These are phyloP conservation scores for Lophotis ruficrista DNA, from an alignment of 2,113 vertebrate species.

Conservation along the genomic window DNA sequence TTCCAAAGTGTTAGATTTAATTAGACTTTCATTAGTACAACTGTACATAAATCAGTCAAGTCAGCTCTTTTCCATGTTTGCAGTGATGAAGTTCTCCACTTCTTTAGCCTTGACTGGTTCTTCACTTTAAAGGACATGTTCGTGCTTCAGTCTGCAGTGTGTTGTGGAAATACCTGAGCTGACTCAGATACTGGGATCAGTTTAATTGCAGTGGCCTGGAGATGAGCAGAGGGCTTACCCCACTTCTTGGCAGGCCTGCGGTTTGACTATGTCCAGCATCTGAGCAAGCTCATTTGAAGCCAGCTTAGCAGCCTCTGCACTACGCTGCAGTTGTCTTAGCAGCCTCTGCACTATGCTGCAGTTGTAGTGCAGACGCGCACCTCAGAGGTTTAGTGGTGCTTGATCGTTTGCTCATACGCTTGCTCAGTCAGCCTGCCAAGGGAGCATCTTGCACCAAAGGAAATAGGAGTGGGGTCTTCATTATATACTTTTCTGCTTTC, in stretches of 20 bases:
- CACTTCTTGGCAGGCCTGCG: not conserved
- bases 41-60: not conserved
- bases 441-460: not conserved
- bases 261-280: not conserved
- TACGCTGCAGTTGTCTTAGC: not conserved
- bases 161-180: not conserved
- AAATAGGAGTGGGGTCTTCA: not conserved
- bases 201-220: not conserved
- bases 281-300: not conserved
- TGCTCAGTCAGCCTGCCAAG: not conserved
- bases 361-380: fast-evolving
- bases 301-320: not conserved
- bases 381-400: not conserved
- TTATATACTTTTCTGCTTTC: not conserved
- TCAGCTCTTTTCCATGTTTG: not conserved
- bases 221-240: not conserved
- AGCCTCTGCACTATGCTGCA: not conserved
- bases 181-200: not conserved
- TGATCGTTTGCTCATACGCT: not conserved
- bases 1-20: slow-evolving; percentile 48
- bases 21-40: slow-evolving; percentile 45
- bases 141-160: not conserved
- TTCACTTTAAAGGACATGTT: not conserved
- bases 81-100: not conserved
- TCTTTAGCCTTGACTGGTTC: not conserved